phyloP scores from a whole-genome alignment of 2,888 invertebrate genomes.

The Lasioglossum pauxillum region DNA sequence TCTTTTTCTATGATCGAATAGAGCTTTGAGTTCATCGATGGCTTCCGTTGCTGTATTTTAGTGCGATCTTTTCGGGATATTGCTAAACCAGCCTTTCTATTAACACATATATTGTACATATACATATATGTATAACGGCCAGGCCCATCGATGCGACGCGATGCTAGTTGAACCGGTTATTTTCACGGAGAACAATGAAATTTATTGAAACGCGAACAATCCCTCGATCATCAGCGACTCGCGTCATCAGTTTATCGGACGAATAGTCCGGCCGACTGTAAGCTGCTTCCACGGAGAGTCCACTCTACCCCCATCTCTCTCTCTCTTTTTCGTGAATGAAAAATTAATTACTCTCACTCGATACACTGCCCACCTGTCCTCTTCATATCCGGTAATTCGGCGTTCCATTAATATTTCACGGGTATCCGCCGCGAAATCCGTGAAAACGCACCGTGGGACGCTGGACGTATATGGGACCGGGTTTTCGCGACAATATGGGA shows the following conservation, averaged over 20 bases:
- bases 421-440: background rate
- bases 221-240: background rate
- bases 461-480: background rate
- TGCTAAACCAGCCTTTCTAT: background rate
- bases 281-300: background rate
- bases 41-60: background rate
- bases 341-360: background rate
- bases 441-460: background rate
- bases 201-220: conserved; percentile 4
- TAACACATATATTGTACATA: too few relatives aligned
- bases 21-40: background rate
- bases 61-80: background rate
- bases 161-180: background rate
- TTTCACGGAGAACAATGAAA: background rate
- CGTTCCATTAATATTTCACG: conserved; percentile 33
- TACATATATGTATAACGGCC: background rate
- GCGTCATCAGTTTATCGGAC: background rate
- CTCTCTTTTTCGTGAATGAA: background rate
- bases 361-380: conserved; percentile 3
- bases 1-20: background rate
- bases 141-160: background rate
- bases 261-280: background rate
- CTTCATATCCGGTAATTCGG: conserved; percentile 22
- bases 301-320: background rate
- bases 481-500: conserved; percentile 33